Conservation (phyloP, 2,797 vertebrate genomes). For the Astyanax mexicanus region DNA sequence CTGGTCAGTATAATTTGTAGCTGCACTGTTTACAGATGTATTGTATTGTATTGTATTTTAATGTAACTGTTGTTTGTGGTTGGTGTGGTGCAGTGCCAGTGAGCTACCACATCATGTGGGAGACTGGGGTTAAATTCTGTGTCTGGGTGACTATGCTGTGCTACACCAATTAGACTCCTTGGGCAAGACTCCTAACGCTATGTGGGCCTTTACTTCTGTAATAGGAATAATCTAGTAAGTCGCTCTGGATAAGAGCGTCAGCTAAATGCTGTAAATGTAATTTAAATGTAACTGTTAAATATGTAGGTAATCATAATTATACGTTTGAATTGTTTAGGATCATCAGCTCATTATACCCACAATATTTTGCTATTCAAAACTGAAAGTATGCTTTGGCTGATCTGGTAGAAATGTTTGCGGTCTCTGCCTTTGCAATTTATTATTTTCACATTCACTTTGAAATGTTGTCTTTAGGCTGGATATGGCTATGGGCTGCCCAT, state of each 20-base stretch:
- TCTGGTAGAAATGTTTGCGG: neutral
- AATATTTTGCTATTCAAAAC: neutral
- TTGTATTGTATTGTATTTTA: too few relatives aligned
- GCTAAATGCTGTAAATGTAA: too few relatives aligned
- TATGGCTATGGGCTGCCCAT: constrained; percentile 97
- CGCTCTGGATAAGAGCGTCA: too few relatives aligned
- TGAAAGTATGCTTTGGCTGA: neutral
- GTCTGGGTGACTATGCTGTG: too few relatives aligned
- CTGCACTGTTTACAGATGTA: neutral
- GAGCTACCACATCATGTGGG: too few relatives aligned
- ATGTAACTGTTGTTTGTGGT: too few relatives aligned
- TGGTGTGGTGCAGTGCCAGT: too few relatives aligned
- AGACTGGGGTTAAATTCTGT: too few relatives aligned
- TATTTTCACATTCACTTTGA: neutral
- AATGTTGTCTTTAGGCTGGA: constrained; percentile 84
- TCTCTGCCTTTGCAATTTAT: neutral
- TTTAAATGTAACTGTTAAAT: neutral
- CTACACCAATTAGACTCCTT: too few relatives aligned
- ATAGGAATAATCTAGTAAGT: too few relatives aligned
- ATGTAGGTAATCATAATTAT: neutral
- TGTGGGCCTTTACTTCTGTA: too few relatives aligned
- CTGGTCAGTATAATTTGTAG: constrained; percentile 79
- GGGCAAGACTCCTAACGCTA: too few relatives aligned
- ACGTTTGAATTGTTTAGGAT: neutral
- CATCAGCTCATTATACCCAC: neutral